Conservation (phyloP, 2,113 vertebrate species). For the Onychostoma macrolepis region DNA sequence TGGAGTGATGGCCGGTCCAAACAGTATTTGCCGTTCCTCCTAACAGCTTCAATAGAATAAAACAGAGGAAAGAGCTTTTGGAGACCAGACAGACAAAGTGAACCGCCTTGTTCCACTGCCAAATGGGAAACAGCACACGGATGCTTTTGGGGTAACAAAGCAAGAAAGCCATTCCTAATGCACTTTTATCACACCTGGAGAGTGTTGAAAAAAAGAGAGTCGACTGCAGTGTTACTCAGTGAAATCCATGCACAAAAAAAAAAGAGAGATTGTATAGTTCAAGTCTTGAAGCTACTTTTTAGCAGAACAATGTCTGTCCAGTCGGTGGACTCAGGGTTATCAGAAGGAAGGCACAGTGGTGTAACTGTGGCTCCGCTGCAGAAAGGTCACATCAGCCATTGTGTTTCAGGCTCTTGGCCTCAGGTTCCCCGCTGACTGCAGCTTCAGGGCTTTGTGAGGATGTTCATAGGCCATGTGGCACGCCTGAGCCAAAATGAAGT, state of each 20-base stretch:
- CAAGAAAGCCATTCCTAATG: conserved; percentile 28
- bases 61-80: conserved; percentile 9
- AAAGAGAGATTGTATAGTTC: conserved; percentile 17
- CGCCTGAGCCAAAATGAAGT: conserved; percentile 25
- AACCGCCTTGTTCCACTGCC: conserved; percentile 26
- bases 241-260: background rate
- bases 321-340: conserved; percentile 28
- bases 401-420: conserved; percentile 22
- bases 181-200: conserved; percentile 41
- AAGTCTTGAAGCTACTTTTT: conserved; percentile 15
- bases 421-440: conserved; percentile 12
- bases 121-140: conserved; percentile 35
- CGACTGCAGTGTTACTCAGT: background rate
- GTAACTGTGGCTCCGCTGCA: background rate
- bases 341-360: conserved; percentile 21
- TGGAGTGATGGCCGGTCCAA: conserved; percentile 11
- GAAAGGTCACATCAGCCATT: conserved; percentile 34
- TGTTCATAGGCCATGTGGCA: conserved; percentile 22
- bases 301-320: conserved; percentile 31
- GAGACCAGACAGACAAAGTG: conserved; percentile 29
- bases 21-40: conserved; percentile 15
- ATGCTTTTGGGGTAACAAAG: conserved; percentile 44
- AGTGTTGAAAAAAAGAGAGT: background rate
- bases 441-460: conserved; percentile 34
- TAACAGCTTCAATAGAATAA: conserved; percentile 28